Percentiles rank a stretch among this genome's conserved stretches.
phyloP scores from a whole-genome alignment of 2,797 vertebrate species.

The Sciurus carolinensis region DNA sequence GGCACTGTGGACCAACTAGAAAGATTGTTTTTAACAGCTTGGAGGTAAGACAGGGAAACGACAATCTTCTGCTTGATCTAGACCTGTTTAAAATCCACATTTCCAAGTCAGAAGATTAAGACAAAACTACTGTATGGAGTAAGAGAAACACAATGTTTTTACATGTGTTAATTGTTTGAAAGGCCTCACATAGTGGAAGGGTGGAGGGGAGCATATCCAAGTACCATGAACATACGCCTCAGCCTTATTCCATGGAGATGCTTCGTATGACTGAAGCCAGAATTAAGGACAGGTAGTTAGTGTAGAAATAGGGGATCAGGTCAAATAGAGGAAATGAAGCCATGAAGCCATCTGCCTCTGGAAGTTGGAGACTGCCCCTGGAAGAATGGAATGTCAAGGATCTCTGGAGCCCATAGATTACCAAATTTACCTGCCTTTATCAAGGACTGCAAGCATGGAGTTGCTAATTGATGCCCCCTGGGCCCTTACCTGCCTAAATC shows the following conservation, averaged over 20 bases:
- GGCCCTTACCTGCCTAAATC: no score
- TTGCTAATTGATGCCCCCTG: no score
- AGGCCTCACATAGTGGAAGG: not conserved
- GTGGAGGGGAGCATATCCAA: not conserved
- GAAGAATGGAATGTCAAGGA: no score
- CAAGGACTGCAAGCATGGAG: no score
- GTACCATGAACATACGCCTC: not conserved
- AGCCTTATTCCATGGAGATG: not conserved
- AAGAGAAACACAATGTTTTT: not conserved
- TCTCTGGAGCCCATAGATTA: no score
- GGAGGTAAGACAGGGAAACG: not conserved
- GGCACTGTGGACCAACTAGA: constrained; percentile 71
- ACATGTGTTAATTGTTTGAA: not conserved
- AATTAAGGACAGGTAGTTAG: no score
- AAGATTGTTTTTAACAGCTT: not conserved
- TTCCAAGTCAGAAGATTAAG: not conserved
- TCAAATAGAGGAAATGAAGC: no score
- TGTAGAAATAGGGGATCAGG: no score
- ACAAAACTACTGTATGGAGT: not conserved
- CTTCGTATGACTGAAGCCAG: not conserved
- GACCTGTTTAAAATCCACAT: not conserved
- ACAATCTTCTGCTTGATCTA: not conserved
- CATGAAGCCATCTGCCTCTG: no score
- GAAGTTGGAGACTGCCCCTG: no score
- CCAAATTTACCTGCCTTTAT: no score